Base-by-base conservation (phyloP, 92 coral and sea anemone genomes). In the Bergia sp. region DNA sequence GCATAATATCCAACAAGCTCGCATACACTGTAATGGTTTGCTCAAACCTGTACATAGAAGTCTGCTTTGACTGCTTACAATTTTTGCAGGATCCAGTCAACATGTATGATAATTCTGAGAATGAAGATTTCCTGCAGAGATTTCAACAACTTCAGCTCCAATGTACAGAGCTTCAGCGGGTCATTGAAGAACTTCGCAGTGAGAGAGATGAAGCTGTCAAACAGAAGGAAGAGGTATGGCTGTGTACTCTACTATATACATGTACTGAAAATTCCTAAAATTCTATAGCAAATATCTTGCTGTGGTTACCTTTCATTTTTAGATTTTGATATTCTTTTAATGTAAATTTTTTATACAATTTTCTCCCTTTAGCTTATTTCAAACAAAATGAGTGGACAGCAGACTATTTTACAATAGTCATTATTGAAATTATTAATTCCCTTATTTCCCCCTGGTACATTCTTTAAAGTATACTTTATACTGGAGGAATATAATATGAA, bases 191-290 rank as follows among this genome's bases (percentile, higher is more conserved):
- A 42, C 72, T 73, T 18, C 91, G 86, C 43, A 79, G 81, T 38
- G 96, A 88, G 73, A 90, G 89, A 67, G 94, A 93, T 67, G 98
- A 95, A 40, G 95, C 94, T 12, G 65, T 93, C n/a, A 91, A 92
- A 23, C 96, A 87, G 9, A 93, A 95, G 58, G 98, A 95, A 76
- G 96, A 95, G 95, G 98, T 95, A 69, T 61, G 29, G 15, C 36
- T 81, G 11, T 37, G 73, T 80, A 79, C 66, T n/a, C 21, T 57
- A 42, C 72, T 45, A 29, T 29, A 29, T 5, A 37, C 37, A 49
- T 72, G 47, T 75, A 37, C 13, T 7, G 4, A 10, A 37, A 29
- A 29, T 29, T 29, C 29, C 0, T 29, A 29, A 29, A 29, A 29
- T 29, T 29, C 29, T 29, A 29, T 29, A 29, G 29, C 29, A 29